Conservation (phyloP, 2,888 invertebrate genomes). For the Melikaiella ostensackeni region DNA sequence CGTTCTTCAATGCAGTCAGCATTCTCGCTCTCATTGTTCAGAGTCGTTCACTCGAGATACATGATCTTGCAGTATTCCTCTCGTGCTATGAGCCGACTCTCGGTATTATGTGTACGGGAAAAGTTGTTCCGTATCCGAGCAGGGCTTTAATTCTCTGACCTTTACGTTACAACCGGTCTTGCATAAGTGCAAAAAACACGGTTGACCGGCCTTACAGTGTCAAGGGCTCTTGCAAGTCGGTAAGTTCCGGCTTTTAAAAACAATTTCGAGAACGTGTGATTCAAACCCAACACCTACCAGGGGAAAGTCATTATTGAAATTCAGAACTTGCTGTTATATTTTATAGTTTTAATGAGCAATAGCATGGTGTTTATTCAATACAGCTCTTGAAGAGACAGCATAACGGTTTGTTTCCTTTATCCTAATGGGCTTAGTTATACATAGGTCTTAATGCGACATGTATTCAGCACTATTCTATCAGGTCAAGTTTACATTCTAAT, state of each 20-base stretch:
- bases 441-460: not conserved
- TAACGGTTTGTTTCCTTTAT: not conserved
- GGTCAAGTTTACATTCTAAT: too few species aligned
- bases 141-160: slow-evolving; percentile 53
- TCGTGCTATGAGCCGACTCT: slow-evolving; percentile 37
- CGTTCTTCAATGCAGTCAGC: not conserved
- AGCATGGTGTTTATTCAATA: too few species aligned
- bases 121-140: slow-evolving; percentile 17
- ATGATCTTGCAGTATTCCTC: slow-evolving; percentile 33
- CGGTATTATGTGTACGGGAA: slow-evolving; percentile 33
- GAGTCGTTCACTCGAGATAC: slow-evolving; percentile 24
- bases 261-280: not conserved
- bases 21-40: slow-evolving; percentile 28
- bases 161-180: slow-evolving; percentile 65
- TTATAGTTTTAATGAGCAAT: too few species aligned
- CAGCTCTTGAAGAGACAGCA: too few species aligned
- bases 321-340: too few species aligned
- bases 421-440: not conserved
- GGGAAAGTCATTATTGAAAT: not conserved
- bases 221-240: slow-evolving; percentile 40
- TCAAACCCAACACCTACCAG: not conserved
- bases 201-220: slow-evolving; percentile 55
- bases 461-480: too few species aligned
- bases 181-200: slow-evolving; percentile 51
- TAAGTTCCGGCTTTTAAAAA: slow-evolving; percentile 21